Evolutionary conservation across 1,140 invertebrate species (phyloP).

Genomic region (Pseudachorutes palmiensis): DNA sequence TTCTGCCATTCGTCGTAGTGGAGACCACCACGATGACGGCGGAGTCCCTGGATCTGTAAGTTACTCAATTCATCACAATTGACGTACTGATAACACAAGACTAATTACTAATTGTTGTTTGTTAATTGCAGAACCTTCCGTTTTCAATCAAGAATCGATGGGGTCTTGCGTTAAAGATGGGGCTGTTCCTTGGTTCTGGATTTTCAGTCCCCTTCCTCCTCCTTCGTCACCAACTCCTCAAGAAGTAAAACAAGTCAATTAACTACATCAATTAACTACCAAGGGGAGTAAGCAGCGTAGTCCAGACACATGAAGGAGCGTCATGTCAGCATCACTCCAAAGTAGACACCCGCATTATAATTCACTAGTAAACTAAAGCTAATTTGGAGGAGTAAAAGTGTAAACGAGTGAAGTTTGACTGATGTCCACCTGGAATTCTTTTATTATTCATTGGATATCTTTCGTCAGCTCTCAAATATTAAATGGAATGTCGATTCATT

Average conservation of each 20-base stretch:
- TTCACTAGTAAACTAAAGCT: not conserved
- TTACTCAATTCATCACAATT: not conserved
- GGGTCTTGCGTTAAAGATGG: conserved; percentile 26
- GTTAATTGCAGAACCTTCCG: conserved; percentile 28
- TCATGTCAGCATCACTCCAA: not conserved
- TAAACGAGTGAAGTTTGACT: not conserved
- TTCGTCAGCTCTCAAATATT: too few relatives aligned
- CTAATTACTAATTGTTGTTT: not conserved
- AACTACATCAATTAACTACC: not conserved
- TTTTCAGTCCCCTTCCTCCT: conserved; percentile 28
- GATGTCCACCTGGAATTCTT: not conserved
- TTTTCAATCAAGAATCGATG: conserved; percentile 27
- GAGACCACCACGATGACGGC: conserved; percentile 27
- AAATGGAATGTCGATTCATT: not conserved
- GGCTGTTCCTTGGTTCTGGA: conserved; percentile 21
- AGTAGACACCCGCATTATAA: not conserved
- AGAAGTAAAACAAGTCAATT: conserved; percentile 23
- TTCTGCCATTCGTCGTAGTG: conserved; percentile 14
- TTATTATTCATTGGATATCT: too few relatives aligned
- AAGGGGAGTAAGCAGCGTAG: not conserved
- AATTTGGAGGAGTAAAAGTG: not conserved
- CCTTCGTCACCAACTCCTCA: conserved; percentile 26
- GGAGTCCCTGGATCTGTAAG: conserved; percentile 32
- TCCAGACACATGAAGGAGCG: not conserved
- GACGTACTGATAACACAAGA: not conserved